Evolutionary conservation across 2,888 invertebrate species (phyloP).

Genomic region (Nipponacmea schrenckii): DNA sequence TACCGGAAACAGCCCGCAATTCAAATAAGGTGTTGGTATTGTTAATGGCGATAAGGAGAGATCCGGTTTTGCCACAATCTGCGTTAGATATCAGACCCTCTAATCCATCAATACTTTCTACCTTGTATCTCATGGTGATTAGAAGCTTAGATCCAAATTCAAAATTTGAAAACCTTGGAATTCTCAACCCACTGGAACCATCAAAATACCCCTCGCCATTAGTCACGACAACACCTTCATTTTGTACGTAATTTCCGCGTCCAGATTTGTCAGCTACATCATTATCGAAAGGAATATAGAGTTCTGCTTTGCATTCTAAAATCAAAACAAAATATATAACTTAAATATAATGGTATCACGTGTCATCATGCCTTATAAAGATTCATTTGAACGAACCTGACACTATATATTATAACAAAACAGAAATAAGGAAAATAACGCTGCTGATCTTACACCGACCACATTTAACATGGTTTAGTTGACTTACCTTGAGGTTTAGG

Average conservation of each 20-base stretch:
- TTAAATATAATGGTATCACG: no score
- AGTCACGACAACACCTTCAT: slow-evolving; percentile 33
- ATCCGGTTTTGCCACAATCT: slow-evolving; percentile 35
- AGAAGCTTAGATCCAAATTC: slow-evolving; percentile 36
- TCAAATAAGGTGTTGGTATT: slow-evolving; percentile 27
- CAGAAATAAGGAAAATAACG: no score
- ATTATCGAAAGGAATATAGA: slow-evolving; percentile 38
- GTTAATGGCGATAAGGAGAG: slow-evolving; percentile 36
- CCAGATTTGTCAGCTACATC: slow-evolving; percentile 16
- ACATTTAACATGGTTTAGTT: no score
- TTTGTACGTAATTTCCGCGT: slow-evolving; percentile 12
- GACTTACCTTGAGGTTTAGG: no score
- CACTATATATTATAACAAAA: no score
- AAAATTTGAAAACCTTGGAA: slow-evolving; percentile 42
- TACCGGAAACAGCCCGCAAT: slow-evolving; percentile 22
- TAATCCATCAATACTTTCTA: slow-evolving; percentile 6
- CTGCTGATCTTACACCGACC: background rate
- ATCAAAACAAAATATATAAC: no score
- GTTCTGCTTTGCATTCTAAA: slow-evolving; percentile 39
- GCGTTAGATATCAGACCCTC: slow-evolving; percentile 39
- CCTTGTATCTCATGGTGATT: slow-evolving; percentile 36
- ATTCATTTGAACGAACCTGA: no score
- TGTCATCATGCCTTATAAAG: no score
- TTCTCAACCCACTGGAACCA: slow-evolving; percentile 36
- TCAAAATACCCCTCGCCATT: slow-evolving; percentile 37